These are phyloP conservation scores for Brachypalpus laphriformis DNA, from an alignment of 2,888 invertebrate species.

Conservation along the genomic window DNA sequence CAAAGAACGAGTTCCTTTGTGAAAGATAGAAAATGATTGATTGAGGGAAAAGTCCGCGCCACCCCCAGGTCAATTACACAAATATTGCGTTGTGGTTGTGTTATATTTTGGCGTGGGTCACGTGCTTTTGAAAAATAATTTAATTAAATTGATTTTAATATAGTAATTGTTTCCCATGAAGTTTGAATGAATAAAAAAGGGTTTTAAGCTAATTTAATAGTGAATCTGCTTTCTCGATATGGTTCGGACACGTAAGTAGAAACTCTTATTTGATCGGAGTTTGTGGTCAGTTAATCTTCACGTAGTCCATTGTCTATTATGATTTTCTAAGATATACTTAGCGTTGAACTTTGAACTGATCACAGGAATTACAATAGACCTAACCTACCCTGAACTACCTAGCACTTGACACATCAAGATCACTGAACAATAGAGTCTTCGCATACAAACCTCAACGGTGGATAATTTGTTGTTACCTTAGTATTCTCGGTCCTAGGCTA, in stretches of 20 bases:
- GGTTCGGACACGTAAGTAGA: neutral
- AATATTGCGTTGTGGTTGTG: slow-evolving; percentile 32
- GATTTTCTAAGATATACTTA: too few relatives aligned
- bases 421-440: too few relatives aligned
- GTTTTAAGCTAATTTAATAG: neutral
- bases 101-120: slow-evolving; percentile 13
- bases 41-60: slow-evolving; percentile 16
- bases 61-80: slow-evolving; percentile 45
- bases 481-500: too few relatives aligned
- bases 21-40: slow-evolving; percentile 42
- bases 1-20: slow-evolving; percentile 49
- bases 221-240: too few relatives aligned
- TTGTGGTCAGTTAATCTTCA: too few relatives aligned
- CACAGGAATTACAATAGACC: too few relatives aligned
- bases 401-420: too few relatives aligned
- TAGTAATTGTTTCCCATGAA: neutral
- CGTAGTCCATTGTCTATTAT: too few relatives aligned
- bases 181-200: neutral
- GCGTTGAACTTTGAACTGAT: too few relatives aligned
- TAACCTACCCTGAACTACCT: too few relatives aligned
- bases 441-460: too few relatives aligned
- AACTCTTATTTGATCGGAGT: neutral
- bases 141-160: slow-evolving; percentile 36
- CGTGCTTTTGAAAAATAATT: slow-evolving; percentile 43
- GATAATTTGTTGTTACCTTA: too few relatives aligned